Percentiles rank a stretch among this genome's conserved stretches.
Evolutionary conservation across 2,888 invertebrate genomes (phyloP).

Genomic region (Athalia rosae): DNA sequence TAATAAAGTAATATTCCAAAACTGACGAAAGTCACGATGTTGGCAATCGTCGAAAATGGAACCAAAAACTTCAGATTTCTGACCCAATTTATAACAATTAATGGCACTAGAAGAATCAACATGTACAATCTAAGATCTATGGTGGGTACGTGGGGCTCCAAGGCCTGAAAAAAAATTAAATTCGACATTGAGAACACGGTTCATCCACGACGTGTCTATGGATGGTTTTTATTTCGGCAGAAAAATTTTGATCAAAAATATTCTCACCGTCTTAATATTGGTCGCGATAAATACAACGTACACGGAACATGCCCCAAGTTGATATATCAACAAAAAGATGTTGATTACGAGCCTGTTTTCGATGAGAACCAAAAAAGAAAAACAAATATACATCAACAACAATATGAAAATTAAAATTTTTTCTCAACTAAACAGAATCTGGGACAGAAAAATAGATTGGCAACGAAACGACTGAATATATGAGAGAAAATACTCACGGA

Average conservation of each 20-base stretch:
- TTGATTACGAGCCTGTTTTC: slow-evolving; percentile 82
- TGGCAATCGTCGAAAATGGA: slow-evolving; percentile 93
- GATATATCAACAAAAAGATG: slow-evolving; percentile 87
- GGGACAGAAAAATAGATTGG: no score
- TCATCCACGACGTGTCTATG: no score
- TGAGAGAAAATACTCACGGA: slow-evolving; percentile 76
- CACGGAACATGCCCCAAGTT: slow-evolving; percentile 96
- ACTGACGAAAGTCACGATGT: slow-evolving; percentile 87
- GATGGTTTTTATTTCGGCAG: no score
- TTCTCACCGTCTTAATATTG: slow-evolving; percentile 83
- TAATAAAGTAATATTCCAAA: slow-evolving; percentile 92
- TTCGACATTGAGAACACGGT: no score
- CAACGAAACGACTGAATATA: not conserved
- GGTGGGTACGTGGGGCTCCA: slow-evolving; percentile 68
- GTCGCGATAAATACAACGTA: slow-evolving; percentile 95
- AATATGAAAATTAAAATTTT: not conserved
- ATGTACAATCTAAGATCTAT: slow-evolving; percentile 80
- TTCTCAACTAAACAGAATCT: no score
- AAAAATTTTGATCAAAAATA: not conserved
- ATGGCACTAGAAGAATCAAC: slow-evolving; percentile 77
- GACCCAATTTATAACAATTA: slow-evolving; percentile 88
- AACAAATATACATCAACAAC: not conserved
- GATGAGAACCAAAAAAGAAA: no score
- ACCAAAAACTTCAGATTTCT: slow-evolving; percentile 91
- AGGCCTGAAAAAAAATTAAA: slow-evolving; percentile 71